Conservation (phyloP, 2,113 vertebrate species). For the Callaeas wilsoni region DNA sequence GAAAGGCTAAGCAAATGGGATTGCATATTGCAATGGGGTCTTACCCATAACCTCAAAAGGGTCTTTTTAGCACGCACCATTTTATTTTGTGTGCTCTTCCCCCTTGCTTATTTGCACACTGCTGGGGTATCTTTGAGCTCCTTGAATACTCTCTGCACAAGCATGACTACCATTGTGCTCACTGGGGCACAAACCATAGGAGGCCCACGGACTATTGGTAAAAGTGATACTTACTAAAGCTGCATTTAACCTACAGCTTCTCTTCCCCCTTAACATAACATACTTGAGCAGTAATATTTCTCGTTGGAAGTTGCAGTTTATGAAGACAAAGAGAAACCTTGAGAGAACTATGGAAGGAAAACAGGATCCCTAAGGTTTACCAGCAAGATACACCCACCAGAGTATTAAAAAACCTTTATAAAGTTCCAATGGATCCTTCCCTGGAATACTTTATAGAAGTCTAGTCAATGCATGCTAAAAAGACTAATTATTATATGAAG, state of each 20-base stretch:
- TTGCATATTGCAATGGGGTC: not conserved
- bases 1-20: not conserved
- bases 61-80: fast-evolving
- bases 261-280: not conserved
- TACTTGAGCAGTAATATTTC: not conserved
- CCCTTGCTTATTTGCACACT: not conserved
- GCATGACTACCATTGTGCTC: not conserved
- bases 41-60: not conserved
- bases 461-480: not conserved
- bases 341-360: not conserved
- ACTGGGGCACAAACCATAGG: fast-evolving
- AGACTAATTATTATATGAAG: not conserved
- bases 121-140: not conserved
- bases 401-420: not conserved
- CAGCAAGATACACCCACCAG: not conserved
- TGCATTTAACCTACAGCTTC: not conserved
- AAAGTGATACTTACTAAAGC: not conserved
- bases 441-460: not conserved
- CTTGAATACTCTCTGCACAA: not conserved
- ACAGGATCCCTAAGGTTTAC: not conserved
- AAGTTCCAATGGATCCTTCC: not conserved
- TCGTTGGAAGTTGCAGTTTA: not conserved
- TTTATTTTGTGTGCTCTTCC: not conserved
- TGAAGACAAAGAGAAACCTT: not conserved
- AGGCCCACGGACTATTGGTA: not conserved